Conservation (phyloP, 2,113 vertebrate species). For the Tetrax tetrax region DNA sequence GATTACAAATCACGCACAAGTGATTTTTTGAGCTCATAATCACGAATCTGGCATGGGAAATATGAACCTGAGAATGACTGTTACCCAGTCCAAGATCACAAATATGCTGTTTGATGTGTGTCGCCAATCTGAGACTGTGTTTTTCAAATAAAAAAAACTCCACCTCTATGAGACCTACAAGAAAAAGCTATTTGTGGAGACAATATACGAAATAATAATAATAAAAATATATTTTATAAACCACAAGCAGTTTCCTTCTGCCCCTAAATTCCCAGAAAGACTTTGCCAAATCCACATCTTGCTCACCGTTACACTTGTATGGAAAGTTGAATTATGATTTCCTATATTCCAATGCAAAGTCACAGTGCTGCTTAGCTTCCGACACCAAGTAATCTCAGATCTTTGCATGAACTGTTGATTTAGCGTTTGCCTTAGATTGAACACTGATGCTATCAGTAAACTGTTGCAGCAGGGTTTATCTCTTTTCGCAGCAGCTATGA, state of each 20-base stretch:
- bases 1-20: not conserved
- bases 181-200: not conserved
- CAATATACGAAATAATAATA: not conserved
- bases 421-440: conserved; percentile 25
- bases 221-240: not conserved
- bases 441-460: conserved; percentile 34
- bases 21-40: not conserved
- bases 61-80: not conserved
- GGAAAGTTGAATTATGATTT: not conserved
- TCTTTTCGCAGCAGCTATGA: not conserved
- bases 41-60: not conserved
- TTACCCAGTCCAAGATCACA: not conserved
- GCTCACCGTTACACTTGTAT: not conserved
- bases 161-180: not conserved
- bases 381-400: not conserved
- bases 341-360: not conserved
- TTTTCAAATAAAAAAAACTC: not conserved
- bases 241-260: not conserved
- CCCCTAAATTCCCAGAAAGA: not conserved
- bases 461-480: conserved; percentile 22
- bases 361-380: not conserved
- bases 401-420: conserved; percentile 39
- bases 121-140: not conserved
- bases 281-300: not conserved
- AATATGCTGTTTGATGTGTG: not conserved